phyloP scores from a whole-genome alignment of 2,113 vertebrate species.

The Toxotes jaculatrix region DNA sequence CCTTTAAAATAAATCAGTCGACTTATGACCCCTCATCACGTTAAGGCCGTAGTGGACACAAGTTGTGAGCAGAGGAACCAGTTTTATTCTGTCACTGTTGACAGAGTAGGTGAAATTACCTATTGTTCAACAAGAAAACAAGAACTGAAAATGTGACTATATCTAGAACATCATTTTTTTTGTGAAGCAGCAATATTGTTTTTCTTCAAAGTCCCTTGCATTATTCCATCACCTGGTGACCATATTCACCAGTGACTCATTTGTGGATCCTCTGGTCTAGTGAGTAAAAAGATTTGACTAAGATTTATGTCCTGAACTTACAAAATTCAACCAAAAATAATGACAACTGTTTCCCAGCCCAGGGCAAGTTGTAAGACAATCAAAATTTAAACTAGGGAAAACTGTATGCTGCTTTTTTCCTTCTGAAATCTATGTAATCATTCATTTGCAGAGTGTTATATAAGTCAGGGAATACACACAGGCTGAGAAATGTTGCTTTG shows the following conservation, averaged over 20 bases:
- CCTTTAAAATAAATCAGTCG: neutral
- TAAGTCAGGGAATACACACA: neutral
- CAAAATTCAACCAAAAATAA: too few relatives aligned
- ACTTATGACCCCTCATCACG: neutral
- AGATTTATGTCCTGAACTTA: neutral
- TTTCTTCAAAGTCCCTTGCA: too few relatives aligned
- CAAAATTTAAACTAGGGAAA: too few relatives aligned
- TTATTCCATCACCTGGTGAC: neutral
- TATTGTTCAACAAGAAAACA: neutral
- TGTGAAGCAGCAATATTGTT: neutral
- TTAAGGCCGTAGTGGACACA: neutral
- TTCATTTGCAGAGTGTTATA: neutral
- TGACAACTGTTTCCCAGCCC: too few relatives aligned
- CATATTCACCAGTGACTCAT: neutral
- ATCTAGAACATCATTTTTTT: neutral
- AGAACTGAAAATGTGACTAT: neutral
- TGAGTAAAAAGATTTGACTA: neutral
- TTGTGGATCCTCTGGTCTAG: neutral
- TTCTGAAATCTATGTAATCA: slow-evolving; percentile 1
- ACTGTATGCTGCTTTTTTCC: too few relatives aligned
- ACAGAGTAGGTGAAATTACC: neutral
- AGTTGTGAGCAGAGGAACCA: neutral
- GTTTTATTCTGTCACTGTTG: neutral
- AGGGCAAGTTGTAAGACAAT: too few relatives aligned
- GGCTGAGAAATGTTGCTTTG: neutral